phyloP scores from a whole-genome alignment of 1,140 invertebrate species.

The Drosophila kepulauana region DNA sequence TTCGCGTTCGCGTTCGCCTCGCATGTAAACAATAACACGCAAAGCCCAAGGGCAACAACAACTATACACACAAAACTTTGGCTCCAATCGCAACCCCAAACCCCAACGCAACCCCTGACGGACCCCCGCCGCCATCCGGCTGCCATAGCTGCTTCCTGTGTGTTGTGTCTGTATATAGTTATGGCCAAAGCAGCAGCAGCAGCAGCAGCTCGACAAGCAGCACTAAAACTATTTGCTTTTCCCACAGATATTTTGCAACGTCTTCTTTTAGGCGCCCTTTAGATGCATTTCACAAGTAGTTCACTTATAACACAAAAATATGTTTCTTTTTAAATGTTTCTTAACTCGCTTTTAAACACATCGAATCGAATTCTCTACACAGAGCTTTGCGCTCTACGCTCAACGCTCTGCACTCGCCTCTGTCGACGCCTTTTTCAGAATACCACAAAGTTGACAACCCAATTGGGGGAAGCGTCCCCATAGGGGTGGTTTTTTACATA shows the following conservation, averaged over 20 bases:
- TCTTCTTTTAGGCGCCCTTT: slow-evolving; percentile 43
- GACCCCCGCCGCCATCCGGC: slow-evolving; percentile 44
- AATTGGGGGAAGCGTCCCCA: slow-evolving; percentile 56
- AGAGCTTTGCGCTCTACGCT: slow-evolving; percentile 17
- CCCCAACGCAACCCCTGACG: slow-evolving; percentile 27
- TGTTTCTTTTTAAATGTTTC: slow-evolving; percentile 14
- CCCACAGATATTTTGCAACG: slow-evolving; percentile 27
- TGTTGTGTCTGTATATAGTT: slow-evolving; percentile 40
- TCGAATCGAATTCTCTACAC: slow-evolving; percentile 23
- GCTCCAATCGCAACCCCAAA: slow-evolving; percentile 17
- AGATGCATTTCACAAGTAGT: slow-evolving; percentile 15
- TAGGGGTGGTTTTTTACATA: slow-evolving; percentile 69
- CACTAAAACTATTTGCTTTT: neutral
- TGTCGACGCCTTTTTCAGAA: slow-evolving; percentile 75
- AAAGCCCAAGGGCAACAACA: slow-evolving; percentile 50
- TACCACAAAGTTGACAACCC: slow-evolving; percentile 70
- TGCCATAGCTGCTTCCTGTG: slow-evolving; percentile 57
- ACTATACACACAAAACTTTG: slow-evolving; percentile 35
- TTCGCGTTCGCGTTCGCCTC: slow-evolving; percentile 60
- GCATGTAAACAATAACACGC: slow-evolving; percentile 72
- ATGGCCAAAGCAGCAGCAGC: neutral
- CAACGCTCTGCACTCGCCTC: slow-evolving; percentile 30
- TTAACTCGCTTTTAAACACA: slow-evolving; percentile 9
- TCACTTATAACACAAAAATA: neutral
- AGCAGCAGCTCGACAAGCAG: neutral